Evolutionary conservation across 2,113 vertebrate genomes (phyloP).

Genomic region (Clupea harengus): DNA sequence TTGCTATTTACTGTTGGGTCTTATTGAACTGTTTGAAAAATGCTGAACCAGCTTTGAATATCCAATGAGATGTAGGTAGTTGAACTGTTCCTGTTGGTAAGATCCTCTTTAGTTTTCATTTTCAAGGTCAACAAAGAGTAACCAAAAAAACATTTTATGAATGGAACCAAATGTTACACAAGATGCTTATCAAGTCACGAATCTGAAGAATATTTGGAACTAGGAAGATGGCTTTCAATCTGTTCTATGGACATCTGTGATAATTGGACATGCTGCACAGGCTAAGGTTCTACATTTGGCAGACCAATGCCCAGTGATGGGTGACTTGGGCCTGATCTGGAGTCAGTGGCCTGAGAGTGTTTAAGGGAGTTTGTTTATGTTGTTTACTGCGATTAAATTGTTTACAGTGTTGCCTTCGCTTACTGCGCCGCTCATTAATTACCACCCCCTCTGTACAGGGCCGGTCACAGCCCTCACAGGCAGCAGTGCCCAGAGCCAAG

Average conservation of each 20-base stretch:
- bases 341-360: neutral
- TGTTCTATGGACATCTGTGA: neutral
- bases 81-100: neutral
- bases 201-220: neutral
- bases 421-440: conserved; percentile 14
- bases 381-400: conserved; percentile 8
- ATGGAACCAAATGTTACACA: too few relatives aligned
- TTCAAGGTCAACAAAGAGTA: neutral
- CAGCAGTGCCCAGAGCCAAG: neutral
- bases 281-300: neutral
- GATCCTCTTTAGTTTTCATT: neutral
- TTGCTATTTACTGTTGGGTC: neutral
- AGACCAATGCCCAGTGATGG: neutral
- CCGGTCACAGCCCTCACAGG: neutral
- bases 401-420: conserved; percentile 15
- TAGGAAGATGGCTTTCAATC: neutral
- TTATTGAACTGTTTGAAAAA: neutral
- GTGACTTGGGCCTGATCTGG: neutral
- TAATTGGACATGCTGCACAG: neutral
- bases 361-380: neutral
- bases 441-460: neutral
- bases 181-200: neutral
- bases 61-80: neutral
- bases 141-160: neutral
- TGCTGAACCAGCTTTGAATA: neutral